A percentile compares a stretch with the other conserved stretches of the same genome.
These are phyloP conservation scores for Baccha elongata DNA, from an alignment of 2,888 invertebrate genomes.

Conservation along the genomic window DNA sequence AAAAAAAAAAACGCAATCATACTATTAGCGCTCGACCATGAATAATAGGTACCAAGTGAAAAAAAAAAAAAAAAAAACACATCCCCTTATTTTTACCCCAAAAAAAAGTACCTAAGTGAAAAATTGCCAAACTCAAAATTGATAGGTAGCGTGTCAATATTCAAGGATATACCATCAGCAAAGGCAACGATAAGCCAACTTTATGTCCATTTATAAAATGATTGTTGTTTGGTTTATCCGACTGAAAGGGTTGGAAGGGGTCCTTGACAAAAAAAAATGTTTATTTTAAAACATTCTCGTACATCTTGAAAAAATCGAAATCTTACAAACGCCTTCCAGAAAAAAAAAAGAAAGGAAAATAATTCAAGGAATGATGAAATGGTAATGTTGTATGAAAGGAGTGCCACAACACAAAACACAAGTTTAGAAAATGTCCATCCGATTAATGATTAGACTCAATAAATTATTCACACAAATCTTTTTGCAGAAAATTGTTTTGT, in stretches of 20 bases:
- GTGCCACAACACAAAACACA: conserved; percentile 40
- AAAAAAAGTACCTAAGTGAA: conserved; percentile 30
- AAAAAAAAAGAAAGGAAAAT: conserved; percentile 27
- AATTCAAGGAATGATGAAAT: not conserved
- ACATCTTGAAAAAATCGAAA: not conserved
- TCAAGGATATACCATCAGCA: conserved; percentile 46
- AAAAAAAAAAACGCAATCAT: conserved; percentile 57
- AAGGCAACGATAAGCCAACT: conserved; percentile 37
- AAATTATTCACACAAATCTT: conserved; percentile 69
- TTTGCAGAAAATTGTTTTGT: conserved; percentile 61
- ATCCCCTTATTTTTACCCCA: not conserved
- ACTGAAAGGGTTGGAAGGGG: conserved; percentile 9
- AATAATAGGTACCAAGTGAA: too few relatives aligned
- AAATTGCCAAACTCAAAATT: conserved; percentile 51
- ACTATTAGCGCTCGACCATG: conserved; percentile 48
- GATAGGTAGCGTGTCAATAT: conserved; percentile 53
- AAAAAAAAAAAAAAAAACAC: not conserved
- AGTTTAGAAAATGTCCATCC: conserved; percentile 49
- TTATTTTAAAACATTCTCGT: conserved; percentile 9
- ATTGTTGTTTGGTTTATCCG: conserved; percentile 22
- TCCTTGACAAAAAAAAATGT: too few relatives aligned
- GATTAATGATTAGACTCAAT: conserved; percentile 67
- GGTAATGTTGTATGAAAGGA: conserved; percentile 20
- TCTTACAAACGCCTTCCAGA: conserved; percentile 1
- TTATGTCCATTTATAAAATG: conserved; percentile 29